Evolutionary conservation across 2,888 invertebrate genomes (phyloP).

Genomic region (Lamellibrachia satsuma): DNA sequence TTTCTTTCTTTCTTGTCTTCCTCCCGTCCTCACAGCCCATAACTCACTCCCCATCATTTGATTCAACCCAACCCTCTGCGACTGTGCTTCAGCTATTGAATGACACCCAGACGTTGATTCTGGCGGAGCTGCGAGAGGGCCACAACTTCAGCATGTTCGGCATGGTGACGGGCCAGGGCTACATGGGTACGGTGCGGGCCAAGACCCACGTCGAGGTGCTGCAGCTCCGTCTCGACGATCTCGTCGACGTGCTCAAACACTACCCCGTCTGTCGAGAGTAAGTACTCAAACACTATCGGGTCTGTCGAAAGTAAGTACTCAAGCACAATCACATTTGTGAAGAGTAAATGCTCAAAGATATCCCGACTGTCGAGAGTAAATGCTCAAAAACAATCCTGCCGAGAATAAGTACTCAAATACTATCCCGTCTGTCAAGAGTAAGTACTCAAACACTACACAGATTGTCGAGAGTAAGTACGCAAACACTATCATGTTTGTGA

Average conservation of each 20-base stretch:
- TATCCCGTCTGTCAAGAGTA: constrained; percentile 34
- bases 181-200: constrained; percentile 35
- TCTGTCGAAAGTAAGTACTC: no score
- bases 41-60: neutral
- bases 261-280: constrained; percentile 35
- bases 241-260: constrained; percentile 31
- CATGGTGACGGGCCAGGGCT: constrained; percentile 37
- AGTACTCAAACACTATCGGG: constrained; percentile 8
- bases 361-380: no score
- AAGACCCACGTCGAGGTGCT: constrained; percentile 40
- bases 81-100: neutral
- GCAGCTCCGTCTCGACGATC: constrained; percentile 31
- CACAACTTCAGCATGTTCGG: constrained; percentile 42
- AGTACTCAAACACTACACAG: neutral
- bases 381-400: no score
- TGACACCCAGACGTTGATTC: neutral
- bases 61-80: neutral
- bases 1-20: neutral
- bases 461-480: neutral
- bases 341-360: no score
- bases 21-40: neutral
- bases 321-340: no score
- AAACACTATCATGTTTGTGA: no score
- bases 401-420: constrained; percentile 24
- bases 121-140: constrained; percentile 37